phyloP scores from a whole-genome alignment of 1,140 invertebrate species.

The Macrosteles quadrilineatus region DNA sequence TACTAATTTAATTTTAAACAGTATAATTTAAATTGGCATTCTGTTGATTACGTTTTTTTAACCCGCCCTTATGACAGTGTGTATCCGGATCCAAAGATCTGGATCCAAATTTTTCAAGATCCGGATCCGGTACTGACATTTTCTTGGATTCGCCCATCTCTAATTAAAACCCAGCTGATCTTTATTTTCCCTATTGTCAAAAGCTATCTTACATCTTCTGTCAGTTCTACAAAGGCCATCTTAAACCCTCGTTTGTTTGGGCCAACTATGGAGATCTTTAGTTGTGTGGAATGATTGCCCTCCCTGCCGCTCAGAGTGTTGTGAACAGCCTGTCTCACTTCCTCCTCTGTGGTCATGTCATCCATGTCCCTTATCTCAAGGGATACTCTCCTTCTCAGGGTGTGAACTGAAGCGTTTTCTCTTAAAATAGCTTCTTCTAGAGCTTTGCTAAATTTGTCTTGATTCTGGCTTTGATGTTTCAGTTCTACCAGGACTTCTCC shows the following conservation, averaged over 20 bases:
- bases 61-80: too few relatives aligned
- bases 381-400: background rate
- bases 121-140: too few relatives aligned
- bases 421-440: background rate
- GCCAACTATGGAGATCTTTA: background rate
- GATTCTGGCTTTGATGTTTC: background rate
- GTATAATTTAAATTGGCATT: too few relatives aligned
- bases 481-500: background rate
- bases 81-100: too few relatives aligned
- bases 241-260: background rate
- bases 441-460: background rate
- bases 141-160: too few relatives aligned
- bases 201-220: background rate
- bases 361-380: background rate
- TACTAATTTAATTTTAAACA: too few relatives aligned
- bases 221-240: background rate
- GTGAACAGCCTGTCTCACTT: background rate
- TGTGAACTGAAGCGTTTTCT: background rate
- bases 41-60: too few relatives aligned
- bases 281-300: background rate
- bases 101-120: too few relatives aligned
- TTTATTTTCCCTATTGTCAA: background rate
- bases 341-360: background rate
- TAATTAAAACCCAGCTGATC: background rate
- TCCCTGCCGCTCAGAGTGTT: background rate